A percentile compares a stretch with the other conserved stretches of the same genome.
Evolutionary conservation across 2,113 vertebrate genomes (phyloP).

Genomic region (Syngnathus typhle): DNA sequence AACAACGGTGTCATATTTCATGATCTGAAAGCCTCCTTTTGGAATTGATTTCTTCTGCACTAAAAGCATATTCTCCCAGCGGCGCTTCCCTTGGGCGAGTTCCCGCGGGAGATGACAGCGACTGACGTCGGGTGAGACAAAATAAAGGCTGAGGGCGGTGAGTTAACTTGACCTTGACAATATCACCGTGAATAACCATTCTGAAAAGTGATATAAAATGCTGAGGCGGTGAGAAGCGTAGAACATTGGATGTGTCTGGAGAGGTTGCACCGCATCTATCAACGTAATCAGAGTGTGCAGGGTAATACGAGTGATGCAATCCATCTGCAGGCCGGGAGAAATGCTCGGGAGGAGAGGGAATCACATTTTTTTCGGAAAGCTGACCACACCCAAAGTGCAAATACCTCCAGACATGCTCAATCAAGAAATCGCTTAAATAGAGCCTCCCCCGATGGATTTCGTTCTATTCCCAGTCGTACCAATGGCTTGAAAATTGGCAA

Average conservation of each 20-base stretch:
- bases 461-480: not conserved
- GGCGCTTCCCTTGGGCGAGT: conserved; percentile 13
- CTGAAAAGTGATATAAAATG: conserved; percentile 28
- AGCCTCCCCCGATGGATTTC: not conserved
- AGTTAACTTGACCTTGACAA: conserved; percentile 38
- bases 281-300: conserved; percentile 51
- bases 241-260: conserved; percentile 38
- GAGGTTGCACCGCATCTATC: conserved; percentile 39
- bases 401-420: too few relatives aligned
- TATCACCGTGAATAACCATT: conserved; percentile 32
- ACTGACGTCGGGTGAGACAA: conserved; percentile 17
- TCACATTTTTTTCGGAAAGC: too few relatives aligned
- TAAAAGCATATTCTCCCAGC: conserved; percentile 37
- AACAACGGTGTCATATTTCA: conserved; percentile 38
- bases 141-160: conserved; percentile 26
- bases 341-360: conserved; percentile 25
- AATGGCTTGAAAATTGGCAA: not conserved
- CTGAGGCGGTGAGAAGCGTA: conserved; percentile 39
- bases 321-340: conserved; percentile 32
- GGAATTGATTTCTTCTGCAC: conserved; percentile 57
- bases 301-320: conserved; percentile 55
- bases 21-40: conserved; percentile 42
- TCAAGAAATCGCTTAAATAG: too few relatives aligned
- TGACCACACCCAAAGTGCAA: too few relatives aligned
- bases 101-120: conserved; percentile 24